phyloP scores from a whole-genome alignment of 2,113 vertebrate genomes.

The Hydrochoerus hydrochaeris region DNA sequence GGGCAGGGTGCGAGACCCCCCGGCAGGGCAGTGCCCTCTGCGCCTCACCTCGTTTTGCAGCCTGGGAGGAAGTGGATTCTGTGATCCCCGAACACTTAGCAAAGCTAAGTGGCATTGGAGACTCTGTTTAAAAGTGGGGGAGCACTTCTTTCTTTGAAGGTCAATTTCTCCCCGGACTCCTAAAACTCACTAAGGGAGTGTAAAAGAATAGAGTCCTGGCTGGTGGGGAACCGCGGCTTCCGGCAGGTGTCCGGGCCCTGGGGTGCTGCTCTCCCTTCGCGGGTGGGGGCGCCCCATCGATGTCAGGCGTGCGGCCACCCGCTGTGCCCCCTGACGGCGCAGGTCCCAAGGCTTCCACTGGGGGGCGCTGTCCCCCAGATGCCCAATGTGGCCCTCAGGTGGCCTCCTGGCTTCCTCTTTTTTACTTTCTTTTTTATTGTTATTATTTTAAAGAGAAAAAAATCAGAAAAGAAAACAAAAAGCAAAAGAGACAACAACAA shows the following conservation, averaged over 20 bases:
- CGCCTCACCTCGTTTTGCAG: background rate
- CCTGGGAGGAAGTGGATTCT: background rate
- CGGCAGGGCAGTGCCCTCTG: background rate
- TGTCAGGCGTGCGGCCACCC: background rate
- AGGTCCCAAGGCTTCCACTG: background rate
- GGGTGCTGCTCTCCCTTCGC: background rate
- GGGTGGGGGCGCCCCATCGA: background rate
- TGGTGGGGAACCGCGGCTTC: background rate
- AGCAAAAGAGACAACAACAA: too few species aligned
- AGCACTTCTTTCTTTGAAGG: background rate
- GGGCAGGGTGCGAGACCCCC: background rate
- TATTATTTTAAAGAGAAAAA: too few species aligned
- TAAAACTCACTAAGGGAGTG: background rate
- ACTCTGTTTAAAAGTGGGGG: background rate
- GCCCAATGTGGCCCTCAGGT: background rate
- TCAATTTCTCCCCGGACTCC: background rate
- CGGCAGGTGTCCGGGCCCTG: background rate
- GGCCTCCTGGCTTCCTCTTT: background rate
- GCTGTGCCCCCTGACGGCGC: background rate
- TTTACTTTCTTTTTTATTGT: too few species aligned
- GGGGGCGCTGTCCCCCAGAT: background rate
- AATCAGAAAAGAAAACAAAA: too few species aligned
- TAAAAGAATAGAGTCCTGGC: background rate
- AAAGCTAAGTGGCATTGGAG: background rate
- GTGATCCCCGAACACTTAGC: background rate